Evolutionary conservation across 2,113 vertebrate genomes (phyloP).

Genomic region (Planiliza haematocheilus): DNA sequence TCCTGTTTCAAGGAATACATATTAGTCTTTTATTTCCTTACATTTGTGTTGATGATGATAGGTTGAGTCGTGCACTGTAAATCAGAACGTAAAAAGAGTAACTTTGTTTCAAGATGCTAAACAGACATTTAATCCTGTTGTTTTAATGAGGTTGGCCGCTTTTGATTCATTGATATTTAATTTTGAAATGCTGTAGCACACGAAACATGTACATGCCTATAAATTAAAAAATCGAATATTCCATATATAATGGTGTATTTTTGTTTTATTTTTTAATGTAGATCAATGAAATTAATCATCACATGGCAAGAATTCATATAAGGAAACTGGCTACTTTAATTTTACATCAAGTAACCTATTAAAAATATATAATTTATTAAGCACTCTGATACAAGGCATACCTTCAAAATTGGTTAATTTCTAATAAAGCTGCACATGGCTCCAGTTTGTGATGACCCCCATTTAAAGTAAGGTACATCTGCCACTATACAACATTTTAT

Average conservation of each 20-base stretch:
- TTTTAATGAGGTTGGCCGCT: conserved; percentile 59
- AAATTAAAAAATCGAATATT: conserved; percentile 62
- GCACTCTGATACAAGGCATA: conserved; percentile 38
- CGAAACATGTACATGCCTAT: conserved; percentile 55
- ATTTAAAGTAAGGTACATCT: conserved; percentile 42
- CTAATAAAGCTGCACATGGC: background rate
- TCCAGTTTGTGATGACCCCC: background rate
- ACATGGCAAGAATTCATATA: background rate
- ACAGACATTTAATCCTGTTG: conserved; percentile 13
- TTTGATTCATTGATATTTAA: conserved; percentile 75
- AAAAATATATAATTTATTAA: background rate
- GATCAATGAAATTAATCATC: background rate
- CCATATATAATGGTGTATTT: background rate
- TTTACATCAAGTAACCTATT: background rate
- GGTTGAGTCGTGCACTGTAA: conserved; percentile 75
- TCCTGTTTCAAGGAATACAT: conserved; percentile 87
- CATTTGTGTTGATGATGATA: conserved; percentile 59
- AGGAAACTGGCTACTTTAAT: background rate
- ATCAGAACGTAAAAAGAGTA: conserved; percentile 37
- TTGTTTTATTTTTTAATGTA: background rate
- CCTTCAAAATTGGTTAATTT: conserved; percentile 6
- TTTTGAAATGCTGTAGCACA: conserved; percentile 72
- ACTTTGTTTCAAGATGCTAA: conserved; percentile 47
- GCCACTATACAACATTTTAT: background rate
- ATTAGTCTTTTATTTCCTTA: conserved; percentile 58